phyloP scores from a whole-genome alignment of 2,888 invertebrate species.

The Folsomia candida region DNA sequence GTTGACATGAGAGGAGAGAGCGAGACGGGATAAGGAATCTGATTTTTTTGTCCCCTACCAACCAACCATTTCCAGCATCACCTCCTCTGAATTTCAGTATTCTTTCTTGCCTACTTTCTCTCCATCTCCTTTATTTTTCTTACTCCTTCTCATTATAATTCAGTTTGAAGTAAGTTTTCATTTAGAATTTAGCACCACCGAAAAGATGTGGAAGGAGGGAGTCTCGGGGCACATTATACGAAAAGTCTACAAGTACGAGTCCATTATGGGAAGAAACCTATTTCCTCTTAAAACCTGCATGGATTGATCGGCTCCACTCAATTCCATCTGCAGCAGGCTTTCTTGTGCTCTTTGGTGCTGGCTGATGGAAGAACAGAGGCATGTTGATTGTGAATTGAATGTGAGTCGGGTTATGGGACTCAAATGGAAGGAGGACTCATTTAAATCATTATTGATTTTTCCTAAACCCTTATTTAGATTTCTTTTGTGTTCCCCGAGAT shows the following conservation, averaged over 20 bases:
- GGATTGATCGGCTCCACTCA: neutral
- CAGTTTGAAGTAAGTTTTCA: constrained; percentile 14
- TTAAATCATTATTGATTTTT: constrained; percentile 42
- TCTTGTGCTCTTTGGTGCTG: too few species aligned
- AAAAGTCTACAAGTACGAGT: too few species aligned
- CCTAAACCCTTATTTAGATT: too few species aligned
- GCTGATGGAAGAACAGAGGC: neutral
- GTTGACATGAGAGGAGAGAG: constrained; percentile 14
- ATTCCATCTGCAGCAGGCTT: neutral
- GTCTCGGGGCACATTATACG: constrained; percentile 6
- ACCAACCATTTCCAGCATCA: neutral
- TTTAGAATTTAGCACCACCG: constrained; percentile 14
- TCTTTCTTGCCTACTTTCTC: constrained; percentile 14
- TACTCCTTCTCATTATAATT: constrained; percentile 21
- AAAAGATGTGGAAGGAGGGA: constrained; percentile 10
- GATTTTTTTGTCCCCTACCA: neutral
- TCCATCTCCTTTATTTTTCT: constrained; percentile 10
- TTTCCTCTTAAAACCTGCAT: too few species aligned
- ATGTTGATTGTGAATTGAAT: constrained; percentile 8
- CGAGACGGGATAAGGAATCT: too few species aligned
- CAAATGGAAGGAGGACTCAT: constrained; percentile 31
- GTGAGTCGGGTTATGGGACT: constrained; percentile 12
- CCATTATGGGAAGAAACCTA: too few species aligned
- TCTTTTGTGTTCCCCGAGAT: too few species aligned
- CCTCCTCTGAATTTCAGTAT: constrained; percentile 15